phyloP scores from a whole-genome alignment of 2,113 vertebrate species.

The Petrocephalus microphthalmus region DNA sequence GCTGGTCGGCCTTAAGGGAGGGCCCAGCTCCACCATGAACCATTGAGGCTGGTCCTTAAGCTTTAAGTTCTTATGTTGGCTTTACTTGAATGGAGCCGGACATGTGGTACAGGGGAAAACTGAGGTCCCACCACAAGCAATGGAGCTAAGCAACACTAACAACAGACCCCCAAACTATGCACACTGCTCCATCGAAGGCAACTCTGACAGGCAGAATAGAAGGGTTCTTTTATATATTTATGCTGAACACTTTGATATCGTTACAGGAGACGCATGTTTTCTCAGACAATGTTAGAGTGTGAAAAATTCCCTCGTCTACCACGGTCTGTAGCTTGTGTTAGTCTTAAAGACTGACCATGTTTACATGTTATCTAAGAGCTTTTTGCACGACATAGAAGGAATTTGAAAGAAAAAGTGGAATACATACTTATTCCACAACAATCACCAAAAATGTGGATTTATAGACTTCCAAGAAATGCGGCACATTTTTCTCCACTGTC shows the following conservation, averaged over 20 bases:
- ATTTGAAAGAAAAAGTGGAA: neutral
- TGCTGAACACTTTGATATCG: neutral
- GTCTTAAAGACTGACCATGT: neutral
- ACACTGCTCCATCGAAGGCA: neutral
- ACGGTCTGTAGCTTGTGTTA: neutral
- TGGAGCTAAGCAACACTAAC: neutral
- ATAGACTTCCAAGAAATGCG: neutral
- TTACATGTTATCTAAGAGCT: neutral
- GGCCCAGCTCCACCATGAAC: neutral
- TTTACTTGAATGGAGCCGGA: neutral
- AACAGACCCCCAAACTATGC: neutral
- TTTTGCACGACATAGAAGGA: neutral
- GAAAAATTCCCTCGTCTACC: neutral
- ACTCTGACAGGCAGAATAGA: neutral
- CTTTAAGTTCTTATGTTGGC: neutral
- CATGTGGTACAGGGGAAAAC: neutral
- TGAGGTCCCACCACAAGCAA: neutral
- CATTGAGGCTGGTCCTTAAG: neutral
- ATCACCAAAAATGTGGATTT: neutral
- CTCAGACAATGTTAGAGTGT: neutral
- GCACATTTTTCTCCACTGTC: neutral
- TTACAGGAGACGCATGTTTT: neutral
- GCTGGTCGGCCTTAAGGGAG: neutral
- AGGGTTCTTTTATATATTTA: neutral
- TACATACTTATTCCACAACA: neutral